Evolutionary conservation across 1,140 invertebrate genomes (phyloP).

Genomic region (Epicauta chinensis): DNA sequence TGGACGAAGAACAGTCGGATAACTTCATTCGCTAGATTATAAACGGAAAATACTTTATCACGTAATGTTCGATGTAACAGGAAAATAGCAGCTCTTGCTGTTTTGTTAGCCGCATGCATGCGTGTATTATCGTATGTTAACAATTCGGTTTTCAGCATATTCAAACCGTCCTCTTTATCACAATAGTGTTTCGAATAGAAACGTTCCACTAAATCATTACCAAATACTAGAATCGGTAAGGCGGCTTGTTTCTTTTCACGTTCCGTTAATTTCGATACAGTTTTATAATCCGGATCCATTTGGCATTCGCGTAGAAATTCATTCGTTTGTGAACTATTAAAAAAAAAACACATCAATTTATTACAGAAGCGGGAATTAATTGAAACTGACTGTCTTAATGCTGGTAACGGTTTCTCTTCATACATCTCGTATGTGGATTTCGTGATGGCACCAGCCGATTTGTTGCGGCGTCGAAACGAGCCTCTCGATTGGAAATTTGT

Average conservation of each 20-base stretch:
- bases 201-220: slow-evolving; percentile 82
- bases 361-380: neutral
- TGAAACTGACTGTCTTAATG: slow-evolving; percentile 74
- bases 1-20: slow-evolving; percentile 72
- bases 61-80: slow-evolving; percentile 69
- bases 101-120: slow-evolving; percentile 62
- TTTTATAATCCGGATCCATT: slow-evolving; percentile 45
- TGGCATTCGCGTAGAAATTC: slow-evolving; percentile 70
- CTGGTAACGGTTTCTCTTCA: slow-evolving; percentile 76
- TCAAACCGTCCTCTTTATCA: slow-evolving; percentile 84
- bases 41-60: slow-evolving; percentile 82
- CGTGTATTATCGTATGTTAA: slow-evolving; percentile 49
- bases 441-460: slow-evolving; percentile 59
- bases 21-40: slow-evolving; percentile 70
- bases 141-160: slow-evolving; percentile 67
- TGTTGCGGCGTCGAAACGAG: slow-evolving; percentile 62
- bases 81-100: slow-evolving; percentile 67
- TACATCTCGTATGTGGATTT: slow-evolving; percentile 79
- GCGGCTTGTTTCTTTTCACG: slow-evolving; percentile 86
- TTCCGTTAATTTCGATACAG: slow-evolving; percentile 70
- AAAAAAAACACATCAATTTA: too few species aligned
- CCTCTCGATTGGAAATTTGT: slow-evolving; percentile 46
- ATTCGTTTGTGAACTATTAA: slow-evolving; percentile 65
- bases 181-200: slow-evolving; percentile 91
- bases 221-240: slow-evolving; percentile 84